These are phyloP conservation scores for Otus scops DNA, from an alignment of 2,797 vertebrate species.

Conservation along the genomic window DNA sequence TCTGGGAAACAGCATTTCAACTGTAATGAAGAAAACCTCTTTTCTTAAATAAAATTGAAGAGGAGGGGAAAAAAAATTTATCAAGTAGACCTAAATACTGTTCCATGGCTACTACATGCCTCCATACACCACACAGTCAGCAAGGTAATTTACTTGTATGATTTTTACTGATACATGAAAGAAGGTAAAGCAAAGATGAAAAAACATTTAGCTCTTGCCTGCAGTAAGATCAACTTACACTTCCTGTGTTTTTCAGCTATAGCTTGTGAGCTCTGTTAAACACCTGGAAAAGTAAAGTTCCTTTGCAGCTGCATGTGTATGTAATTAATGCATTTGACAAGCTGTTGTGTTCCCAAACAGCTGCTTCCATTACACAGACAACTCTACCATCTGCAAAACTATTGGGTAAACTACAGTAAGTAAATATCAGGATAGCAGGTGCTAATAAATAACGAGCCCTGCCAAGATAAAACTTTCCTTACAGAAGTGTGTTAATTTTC, in stretches of 20 bases:
- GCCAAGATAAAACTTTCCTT: neutral
- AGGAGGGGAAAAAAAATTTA: neutral
- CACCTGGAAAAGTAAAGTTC: conserved; percentile 47
- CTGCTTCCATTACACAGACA: conserved; percentile 54
- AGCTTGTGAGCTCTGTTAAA: neutral
- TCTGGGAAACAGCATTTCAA: neutral
- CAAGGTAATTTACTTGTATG: neutral
- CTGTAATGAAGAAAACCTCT: neutral
- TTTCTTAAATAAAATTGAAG: conserved; percentile 6
- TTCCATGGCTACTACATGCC: neutral
- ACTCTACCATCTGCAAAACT: conserved; percentile 58
- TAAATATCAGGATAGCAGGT: conserved; percentile 67
- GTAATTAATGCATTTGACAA: conserved; percentile 57
- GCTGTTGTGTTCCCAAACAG: conserved; percentile 60
- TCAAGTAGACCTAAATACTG: neutral
- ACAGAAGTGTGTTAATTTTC: neutral
- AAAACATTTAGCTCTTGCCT: neutral
- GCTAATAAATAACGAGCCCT: conserved; percentile 34
- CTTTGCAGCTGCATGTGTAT: conserved; percentile 15
- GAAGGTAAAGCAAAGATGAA: neutral
- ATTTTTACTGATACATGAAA: neutral
- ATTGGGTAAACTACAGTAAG: conserved; percentile 49
- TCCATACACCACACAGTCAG: neutral
- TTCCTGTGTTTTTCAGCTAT: neutral
- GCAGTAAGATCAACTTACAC: neutral